Conservation (phyloP, 2,113 vertebrate genomes). For the Antechinus flavipes region DNA sequence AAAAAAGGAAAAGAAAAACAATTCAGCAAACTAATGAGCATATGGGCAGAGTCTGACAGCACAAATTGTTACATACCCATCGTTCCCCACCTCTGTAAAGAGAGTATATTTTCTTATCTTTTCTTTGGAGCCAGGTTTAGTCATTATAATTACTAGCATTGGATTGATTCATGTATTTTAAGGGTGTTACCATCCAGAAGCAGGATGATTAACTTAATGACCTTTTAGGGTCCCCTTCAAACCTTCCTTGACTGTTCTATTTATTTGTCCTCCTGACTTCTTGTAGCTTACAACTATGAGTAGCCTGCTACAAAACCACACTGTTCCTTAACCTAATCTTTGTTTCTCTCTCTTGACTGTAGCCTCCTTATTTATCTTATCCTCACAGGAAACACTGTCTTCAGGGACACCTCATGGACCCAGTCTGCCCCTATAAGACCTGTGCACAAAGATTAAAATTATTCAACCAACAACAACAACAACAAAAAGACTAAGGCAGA, state of each 20-base stretch:
- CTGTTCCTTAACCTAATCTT: not conserved
- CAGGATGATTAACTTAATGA: not conserved
- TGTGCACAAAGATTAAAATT: too few species aligned
- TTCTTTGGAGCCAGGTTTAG: not conserved
- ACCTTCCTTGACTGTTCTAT: not conserved
- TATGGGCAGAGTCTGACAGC: not conserved
- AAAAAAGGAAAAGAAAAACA: not conserved
- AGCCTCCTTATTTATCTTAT: not conserved
- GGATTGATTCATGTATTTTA: not conserved
- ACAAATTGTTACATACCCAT: not conserved
- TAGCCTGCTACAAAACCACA: too few species aligned
- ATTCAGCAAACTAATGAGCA: not conserved
- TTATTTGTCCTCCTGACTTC: slow-evolving; percentile 44
- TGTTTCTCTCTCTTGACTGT: not conserved
- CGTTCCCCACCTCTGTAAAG: not conserved
- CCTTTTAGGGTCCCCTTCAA: slow-evolving; percentile 24
- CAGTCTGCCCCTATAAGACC: not conserved
- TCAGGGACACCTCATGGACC: not conserved
- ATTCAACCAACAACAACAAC: too few species aligned
- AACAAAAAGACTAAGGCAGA: too few species aligned
- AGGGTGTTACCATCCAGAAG: not conserved
- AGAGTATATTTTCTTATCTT: not conserved
- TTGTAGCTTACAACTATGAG: slow-evolving; percentile 9
- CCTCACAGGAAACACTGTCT: not conserved
- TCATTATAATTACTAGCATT: not conserved